These are phyloP conservation scores for Xenotilapia leptura DNA, from an alignment of 2,113 vertebrate genomes.

Conservation along the genomic window DNA sequence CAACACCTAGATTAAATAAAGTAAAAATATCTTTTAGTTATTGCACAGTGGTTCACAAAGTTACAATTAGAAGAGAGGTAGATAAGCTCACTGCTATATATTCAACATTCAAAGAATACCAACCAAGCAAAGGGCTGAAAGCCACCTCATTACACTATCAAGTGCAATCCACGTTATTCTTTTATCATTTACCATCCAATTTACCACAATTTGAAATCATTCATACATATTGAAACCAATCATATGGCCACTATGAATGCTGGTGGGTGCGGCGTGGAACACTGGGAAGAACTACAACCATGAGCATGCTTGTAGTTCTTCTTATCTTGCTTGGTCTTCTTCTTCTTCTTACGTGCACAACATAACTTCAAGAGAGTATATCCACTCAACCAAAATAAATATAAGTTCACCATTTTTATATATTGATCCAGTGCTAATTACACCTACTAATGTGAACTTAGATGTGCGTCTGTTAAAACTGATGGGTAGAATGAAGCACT, in stretches of 20 bases:
- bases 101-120: neutral
- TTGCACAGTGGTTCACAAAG: neutral
- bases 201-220: neutral
- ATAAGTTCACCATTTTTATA: neutral
- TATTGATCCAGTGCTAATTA: neutral
- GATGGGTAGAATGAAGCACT: neutral
- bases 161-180: neutral
- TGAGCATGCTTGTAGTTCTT: neutral
- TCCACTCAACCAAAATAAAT: neutral
- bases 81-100: neutral
- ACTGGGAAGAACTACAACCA: neutral
- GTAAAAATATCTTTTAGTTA: neutral
- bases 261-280: neutral
- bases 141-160: neutral
- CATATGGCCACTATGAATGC: neutral
- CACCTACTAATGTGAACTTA: neutral
- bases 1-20: conserved; percentile 39
- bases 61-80: neutral
- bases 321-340: neutral
- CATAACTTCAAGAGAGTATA: neutral
- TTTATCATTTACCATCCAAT: neutral
- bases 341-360: neutral
- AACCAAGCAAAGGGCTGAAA: neutral
- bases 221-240: neutral
- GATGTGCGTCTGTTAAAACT: neutral